Base-by-base conservation (phyloP, 1,140 invertebrate genomes). In the Macrostomum lignano region DNA sequence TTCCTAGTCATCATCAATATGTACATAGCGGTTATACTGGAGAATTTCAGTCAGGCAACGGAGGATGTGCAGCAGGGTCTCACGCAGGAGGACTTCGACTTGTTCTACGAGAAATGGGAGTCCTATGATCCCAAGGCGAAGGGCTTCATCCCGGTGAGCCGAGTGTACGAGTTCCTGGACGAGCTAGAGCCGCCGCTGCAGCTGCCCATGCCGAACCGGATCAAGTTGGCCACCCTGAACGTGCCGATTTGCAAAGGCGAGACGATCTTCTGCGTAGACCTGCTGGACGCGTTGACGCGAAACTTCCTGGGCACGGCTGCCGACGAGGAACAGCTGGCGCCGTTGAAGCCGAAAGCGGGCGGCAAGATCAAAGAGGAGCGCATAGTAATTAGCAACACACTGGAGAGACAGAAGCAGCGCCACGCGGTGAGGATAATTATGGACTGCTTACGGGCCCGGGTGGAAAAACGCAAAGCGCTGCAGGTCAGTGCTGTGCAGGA, bases 31-130 rank as follows among this genome's bases (percentile, higher is more conserved):
- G 81, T 91, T 51, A 93, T 94, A 58, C 68, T 94, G 56, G 84
- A 94, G 61, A 94, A 93, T 60, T 94, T 93, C 60, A 86, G 77
- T 28, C 74, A 79, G 61, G 84, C 84, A 21, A 91, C 82, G 25
- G 84, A 93, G 61, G 86, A 93, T 57, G 86, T 93, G 25, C 82
- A 93, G 52, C 82, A 93, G 58, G 82, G 84, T 4, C 82, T 91
- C 32, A 81, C 86, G n/a, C 24, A 29, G 51, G 84, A 94, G 58
- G 84, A 94, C 55, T 93, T 93, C 61, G 86, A 94, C 52, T 88
- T 93, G 79, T 94, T 88, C 60, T 94, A 94, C 53, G 84, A 93
- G 61, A 86, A 91, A 42, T 94, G 86, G 86, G 81, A 91, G 52
- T 72, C 81, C 46, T 94, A 81, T 58, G 86, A 94, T 61, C 82